Evolutionary conservation across 2,797 vertebrate species (phyloP).

Genomic region (Moxostoma hubbsi): DNA sequence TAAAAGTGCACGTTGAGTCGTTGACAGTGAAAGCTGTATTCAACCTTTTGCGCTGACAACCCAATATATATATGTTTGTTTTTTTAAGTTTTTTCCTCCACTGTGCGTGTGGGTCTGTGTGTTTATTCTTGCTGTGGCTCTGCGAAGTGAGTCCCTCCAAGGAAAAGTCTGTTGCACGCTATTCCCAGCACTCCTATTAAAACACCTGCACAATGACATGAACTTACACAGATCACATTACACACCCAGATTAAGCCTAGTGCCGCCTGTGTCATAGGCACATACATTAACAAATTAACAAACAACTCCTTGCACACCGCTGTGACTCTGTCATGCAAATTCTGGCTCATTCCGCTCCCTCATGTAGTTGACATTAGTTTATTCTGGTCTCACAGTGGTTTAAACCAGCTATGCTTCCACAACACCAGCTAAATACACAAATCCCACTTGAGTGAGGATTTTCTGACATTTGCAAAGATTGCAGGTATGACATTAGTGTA

Average conservation of each 20-base stretch:
- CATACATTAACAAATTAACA: not conserved
- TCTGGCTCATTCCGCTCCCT: conserved; percentile 48
- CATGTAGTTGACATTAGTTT: not conserved
- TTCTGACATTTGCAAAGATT: no score
- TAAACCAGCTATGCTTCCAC: no score
- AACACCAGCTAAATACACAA: no score
- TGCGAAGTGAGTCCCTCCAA: not conserved
- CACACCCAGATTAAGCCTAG: not conserved
- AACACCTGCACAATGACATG: conserved; percentile 66
- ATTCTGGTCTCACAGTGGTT: not conserved
- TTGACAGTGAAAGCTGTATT: not conserved
- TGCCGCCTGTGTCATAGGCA: not conserved
- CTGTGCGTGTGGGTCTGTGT: not conserved
- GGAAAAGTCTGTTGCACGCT: conserved; percentile 67
- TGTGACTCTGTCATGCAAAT: conserved; percentile 63
- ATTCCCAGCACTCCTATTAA: conserved; percentile 75
- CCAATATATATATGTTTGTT: no score
- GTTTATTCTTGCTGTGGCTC: conserved; percentile 1
- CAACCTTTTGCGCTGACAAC: no score
- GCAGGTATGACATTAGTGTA: no score
- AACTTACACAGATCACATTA: conserved; percentile 63
- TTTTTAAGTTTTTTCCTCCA: not conserved
- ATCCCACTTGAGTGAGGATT: no score
- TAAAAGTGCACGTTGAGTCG: no score
- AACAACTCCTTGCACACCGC: conserved; percentile 45